Conservation (phyloP, 2,888 invertebrate genomes). For the Cryptosula pallasiana region DNA sequence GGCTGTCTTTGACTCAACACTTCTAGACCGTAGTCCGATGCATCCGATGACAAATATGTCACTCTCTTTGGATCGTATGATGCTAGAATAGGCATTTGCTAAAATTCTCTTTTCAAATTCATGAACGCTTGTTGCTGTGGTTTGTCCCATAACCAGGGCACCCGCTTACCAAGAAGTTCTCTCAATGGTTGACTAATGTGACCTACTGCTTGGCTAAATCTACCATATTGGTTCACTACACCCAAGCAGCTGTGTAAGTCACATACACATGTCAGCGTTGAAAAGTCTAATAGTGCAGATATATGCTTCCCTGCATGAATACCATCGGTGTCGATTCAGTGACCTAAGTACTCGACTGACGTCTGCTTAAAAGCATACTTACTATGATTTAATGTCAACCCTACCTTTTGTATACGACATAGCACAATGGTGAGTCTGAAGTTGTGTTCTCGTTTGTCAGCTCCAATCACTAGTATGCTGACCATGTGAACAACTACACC, state of each 20-base stretch:
- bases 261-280: slow-evolving; percentile 19
- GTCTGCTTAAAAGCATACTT: slow-evolving; percentile 22
- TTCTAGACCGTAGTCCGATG: not conserved
- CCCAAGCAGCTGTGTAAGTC: slow-evolving; percentile 26
- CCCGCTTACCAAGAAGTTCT: slow-evolving; percentile 19
- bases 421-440: not conserved
- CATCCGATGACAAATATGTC: not conserved
- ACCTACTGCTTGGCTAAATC: slow-evolving; percentile 14
- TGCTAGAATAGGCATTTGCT: not conserved
- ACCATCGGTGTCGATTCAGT: not conserved
- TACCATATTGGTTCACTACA: slow-evolving; percentile 25
- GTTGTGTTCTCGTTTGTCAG: slow-evolving; percentile 35
- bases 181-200: slow-evolving; percentile 24
- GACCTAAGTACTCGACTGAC: slow-evolving; percentile 22
- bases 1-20: not conserved
- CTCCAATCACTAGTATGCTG: slow-evolving; percentile 37
- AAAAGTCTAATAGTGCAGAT: slow-evolving; percentile 9
- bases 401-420: not conserved
- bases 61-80: not conserved
- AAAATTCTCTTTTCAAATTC: not conserved
- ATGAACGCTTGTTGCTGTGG: slow-evolving; percentile 15
- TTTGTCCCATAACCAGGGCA: slow-evolving; percentile 17
- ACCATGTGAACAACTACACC: slow-evolving; percentile 43
- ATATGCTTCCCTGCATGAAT: slow-evolving; percentile 17
- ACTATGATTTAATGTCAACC: slow-evolving; percentile 23